Evolutionary conservation across 2,888 invertebrate species (phyloP).

Genomic region (Lamproptera curius): DNA sequence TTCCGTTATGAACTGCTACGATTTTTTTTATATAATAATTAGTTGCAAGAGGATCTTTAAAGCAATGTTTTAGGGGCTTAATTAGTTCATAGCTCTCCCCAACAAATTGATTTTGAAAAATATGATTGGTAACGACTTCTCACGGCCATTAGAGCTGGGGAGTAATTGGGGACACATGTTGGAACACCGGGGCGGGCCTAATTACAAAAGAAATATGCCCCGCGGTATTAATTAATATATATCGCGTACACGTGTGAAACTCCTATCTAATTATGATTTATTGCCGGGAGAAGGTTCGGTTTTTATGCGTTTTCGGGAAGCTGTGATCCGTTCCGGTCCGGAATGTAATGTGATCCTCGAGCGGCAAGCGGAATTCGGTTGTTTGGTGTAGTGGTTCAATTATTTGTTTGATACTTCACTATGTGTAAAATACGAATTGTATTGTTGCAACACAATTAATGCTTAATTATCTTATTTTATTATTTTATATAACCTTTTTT

Average conservation of each 20-base stretch:
- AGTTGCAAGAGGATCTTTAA: no score
- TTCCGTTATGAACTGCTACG: no score
- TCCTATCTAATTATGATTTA: constrained; percentile 34
- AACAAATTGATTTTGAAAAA: constrained; percentile 30
- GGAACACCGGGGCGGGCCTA: constrained; percentile 32
- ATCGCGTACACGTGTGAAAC: constrained; percentile 34
- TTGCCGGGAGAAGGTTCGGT: constrained; percentile 12
- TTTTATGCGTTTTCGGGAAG: constrained; percentile 11
- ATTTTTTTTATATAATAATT: no score
- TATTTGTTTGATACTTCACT: no score
- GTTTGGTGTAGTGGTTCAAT: no score
- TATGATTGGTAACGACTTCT: constrained; percentile 31
- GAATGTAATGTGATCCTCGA: constrained; percentile 7
- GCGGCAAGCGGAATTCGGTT: constrained; percentile 1
- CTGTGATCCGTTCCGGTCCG: constrained; percentile 18
- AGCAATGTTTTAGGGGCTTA: neutral
- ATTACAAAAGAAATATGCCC: constrained; percentile 39
- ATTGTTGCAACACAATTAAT: no score
- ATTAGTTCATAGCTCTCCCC: constrained; percentile 20
- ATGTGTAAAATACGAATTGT: no score
- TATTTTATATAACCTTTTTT: no score
- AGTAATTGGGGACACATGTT: constrained; percentile 41
- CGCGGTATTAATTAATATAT: constrained; percentile 34
- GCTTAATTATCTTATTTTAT: no score
- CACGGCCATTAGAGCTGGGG: constrained; percentile 34